A percentile compares a stretch with the other conserved stretches of the same genome.
Conservation (phyloP, 2,113 vertebrate genomes). For the Eublepharis macularius region DNA sequence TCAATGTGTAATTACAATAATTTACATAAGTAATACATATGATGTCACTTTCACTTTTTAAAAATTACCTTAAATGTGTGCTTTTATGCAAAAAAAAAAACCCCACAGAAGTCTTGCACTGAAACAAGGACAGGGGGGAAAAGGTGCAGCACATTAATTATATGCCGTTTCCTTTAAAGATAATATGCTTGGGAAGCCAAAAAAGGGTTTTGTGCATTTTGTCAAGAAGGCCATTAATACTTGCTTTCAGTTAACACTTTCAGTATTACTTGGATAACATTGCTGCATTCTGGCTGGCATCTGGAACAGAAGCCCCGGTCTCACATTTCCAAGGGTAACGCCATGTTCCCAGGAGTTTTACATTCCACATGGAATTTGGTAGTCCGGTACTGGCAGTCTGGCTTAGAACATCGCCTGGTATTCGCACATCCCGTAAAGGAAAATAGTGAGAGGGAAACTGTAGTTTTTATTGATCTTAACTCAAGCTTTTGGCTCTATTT, state of each 20-base stretch:
- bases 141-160: slow-evolving; percentile 60
- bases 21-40: slow-evolving; percentile 77
- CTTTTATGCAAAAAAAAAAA: slow-evolving; percentile 37
- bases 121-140: slow-evolving; percentile 63
- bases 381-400: too few species aligned
- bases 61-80: slow-evolving; percentile 52
- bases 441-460: too few species aligned
- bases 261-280: neutral
- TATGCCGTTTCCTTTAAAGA: slow-evolving; percentile 61
- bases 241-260: slow-evolving; percentile 33
- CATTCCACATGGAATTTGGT: neutral
- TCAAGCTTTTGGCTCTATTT: too few species aligned
- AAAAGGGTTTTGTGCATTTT: slow-evolving; percentile 45
- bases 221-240: slow-evolving; percentile 40
- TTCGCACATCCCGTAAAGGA: too few species aligned
- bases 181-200: slow-evolving; percentile 39
- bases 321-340: neutral
- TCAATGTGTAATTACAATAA: slow-evolving; percentile 74
- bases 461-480: too few species aligned
- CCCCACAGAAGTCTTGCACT: slow-evolving; percentile 31
- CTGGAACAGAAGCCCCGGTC: neutral
- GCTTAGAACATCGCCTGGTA: too few species aligned
- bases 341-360: neutral
- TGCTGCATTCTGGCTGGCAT: neutral
- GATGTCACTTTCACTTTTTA: slow-evolving; percentile 56